These are phyloP conservation scores for Athalia cordata DNA, from an alignment of 2,888 invertebrate genomes.

Conservation along the genomic window DNA sequence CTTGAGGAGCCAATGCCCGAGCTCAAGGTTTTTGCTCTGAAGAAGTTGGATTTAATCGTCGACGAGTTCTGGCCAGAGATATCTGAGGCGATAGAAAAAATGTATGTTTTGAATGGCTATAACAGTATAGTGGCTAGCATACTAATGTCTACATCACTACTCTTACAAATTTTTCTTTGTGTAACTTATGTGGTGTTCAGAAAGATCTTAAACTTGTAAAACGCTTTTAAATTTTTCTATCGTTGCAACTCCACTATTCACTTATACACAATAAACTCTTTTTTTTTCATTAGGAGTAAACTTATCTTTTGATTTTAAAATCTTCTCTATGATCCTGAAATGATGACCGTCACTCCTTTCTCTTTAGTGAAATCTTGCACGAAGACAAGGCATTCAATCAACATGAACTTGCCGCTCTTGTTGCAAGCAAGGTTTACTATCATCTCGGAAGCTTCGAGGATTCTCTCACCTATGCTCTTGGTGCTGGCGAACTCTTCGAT, in stretches of 20 bases:
- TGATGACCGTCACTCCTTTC: not conserved
- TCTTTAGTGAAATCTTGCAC: conserved; percentile 89
- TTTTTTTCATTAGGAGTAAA: not conserved
- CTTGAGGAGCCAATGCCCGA: conserved; percentile 96
- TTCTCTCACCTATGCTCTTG: conserved; percentile 96
- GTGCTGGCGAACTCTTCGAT: conserved; percentile 96
- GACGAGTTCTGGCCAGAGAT: conserved; percentile 99
- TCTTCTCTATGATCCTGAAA: not conserved
- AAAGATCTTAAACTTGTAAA: conserved; percentile 14
- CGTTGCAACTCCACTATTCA: too few species aligned
- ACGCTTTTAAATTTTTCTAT: not conserved
- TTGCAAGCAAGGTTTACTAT: conserved; percentile 98
- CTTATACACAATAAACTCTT: not conserved
- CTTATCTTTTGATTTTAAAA: not conserved
- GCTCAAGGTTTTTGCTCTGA: conserved; percentile 94
- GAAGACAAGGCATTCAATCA: conserved; percentile 93
- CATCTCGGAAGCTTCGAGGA: conserved; percentile 98
- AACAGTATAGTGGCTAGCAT: conserved; percentile 19
- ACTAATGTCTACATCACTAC: conserved; percentile 17
- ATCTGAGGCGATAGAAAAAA: conserved; percentile 97
- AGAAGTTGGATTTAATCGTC: conserved; percentile 93
- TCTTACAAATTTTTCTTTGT: conserved; percentile 28
- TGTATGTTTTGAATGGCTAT: conserved; percentile 75
- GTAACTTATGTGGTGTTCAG: conserved; percentile 20
- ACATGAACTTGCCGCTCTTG: conserved; percentile 94